A percentile compares a stretch with the other conserved stretches of the same genome.
Evolutionary conservation across 2,113 vertebrate species (phyloP).

Genomic region (Cyprinodon brontotheroides): DNA sequence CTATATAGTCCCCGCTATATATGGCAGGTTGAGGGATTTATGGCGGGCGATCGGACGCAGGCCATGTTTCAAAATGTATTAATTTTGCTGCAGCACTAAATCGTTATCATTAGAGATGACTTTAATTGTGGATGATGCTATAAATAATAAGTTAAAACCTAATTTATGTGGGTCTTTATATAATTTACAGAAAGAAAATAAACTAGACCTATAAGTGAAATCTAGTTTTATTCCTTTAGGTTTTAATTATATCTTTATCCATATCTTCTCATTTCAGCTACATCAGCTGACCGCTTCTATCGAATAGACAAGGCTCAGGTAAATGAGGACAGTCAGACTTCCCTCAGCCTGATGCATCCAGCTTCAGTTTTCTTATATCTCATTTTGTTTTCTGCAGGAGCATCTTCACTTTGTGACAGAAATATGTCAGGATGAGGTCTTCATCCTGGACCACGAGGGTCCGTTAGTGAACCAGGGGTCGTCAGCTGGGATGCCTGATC

Average conservation of each 20-base stretch:
- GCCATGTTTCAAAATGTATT: too few species aligned
- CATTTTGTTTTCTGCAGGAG: conserved; percentile 80
- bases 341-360: neutral
- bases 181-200: neutral
- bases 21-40: too few species aligned
- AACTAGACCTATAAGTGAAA: neutral
- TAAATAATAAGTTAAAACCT: neutral
- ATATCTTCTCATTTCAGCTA: conserved; percentile 80
- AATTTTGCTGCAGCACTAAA: too few species aligned
- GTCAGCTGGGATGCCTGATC: conserved; percentile 90
- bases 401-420: conserved; percentile 98
- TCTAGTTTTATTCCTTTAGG: neutral
- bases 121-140: too few species aligned
- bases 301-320: conserved; percentile 96
- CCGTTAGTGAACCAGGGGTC: conserved; percentile 76
- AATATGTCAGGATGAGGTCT: conserved; percentile 97
- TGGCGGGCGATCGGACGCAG: too few species aligned
- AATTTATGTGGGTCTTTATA: neutral
- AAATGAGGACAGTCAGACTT: neutral
- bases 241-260: neutral
- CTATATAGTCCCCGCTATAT: too few species aligned
- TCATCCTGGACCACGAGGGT: conserved; percentile 93
- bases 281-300: conserved; percentile 96
- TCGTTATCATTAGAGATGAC: too few species aligned
- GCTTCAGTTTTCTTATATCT: neutral